Percentiles rank a stretch among this genome's conserved stretches.
These are phyloP conservation scores for Semicossyphus pulcher DNA, from an alignment of 2,113 vertebrate genomes.

Conservation along the genomic window DNA sequence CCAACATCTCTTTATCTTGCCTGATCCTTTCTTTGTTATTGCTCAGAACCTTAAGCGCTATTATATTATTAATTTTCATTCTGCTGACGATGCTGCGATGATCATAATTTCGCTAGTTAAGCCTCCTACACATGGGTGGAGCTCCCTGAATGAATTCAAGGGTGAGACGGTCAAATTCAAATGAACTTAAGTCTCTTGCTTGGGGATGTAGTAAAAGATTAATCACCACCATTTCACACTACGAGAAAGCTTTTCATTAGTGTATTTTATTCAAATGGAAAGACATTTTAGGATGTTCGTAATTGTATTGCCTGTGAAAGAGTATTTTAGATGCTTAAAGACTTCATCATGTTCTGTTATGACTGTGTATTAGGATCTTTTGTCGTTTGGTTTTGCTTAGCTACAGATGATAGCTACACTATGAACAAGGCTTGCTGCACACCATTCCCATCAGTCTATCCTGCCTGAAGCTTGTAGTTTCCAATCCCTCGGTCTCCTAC, in stretches of 20 bases:
- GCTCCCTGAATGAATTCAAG: conserved; percentile 46
- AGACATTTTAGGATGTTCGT: background rate
- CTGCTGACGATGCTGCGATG: conserved; percentile 43
- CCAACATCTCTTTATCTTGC: conserved; percentile 25
- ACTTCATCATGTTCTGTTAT: background rate
- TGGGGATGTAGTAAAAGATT: conserved; percentile 15
- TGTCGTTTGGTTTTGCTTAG: conserved; percentile 29
- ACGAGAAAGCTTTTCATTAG: conserved; percentile 11
- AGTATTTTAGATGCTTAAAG: background rate
- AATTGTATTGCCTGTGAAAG: background rate
- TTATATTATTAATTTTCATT: conserved; percentile 48
- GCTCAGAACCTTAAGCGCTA: conserved; percentile 24
- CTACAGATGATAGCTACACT: conserved; percentile 5
- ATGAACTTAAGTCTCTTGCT: conserved; percentile 39
- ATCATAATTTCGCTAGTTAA: conserved; percentile 46
- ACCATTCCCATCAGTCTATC: background rate
- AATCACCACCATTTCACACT: conserved; percentile 20
- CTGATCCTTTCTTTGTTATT: conserved; percentile 29
- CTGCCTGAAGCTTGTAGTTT: background rate
- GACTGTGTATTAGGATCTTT: background rate
- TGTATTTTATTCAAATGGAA: background rate
- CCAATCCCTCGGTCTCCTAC: conserved; percentile 9
- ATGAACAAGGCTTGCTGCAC: background rate
- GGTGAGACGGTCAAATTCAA: conserved; percentile 57
- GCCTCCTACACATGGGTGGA: conserved; percentile 60